These are phyloP conservation scores for Octodon degus DNA, from an alignment of 2,113 vertebrate species.

Conservation along the genomic window DNA sequence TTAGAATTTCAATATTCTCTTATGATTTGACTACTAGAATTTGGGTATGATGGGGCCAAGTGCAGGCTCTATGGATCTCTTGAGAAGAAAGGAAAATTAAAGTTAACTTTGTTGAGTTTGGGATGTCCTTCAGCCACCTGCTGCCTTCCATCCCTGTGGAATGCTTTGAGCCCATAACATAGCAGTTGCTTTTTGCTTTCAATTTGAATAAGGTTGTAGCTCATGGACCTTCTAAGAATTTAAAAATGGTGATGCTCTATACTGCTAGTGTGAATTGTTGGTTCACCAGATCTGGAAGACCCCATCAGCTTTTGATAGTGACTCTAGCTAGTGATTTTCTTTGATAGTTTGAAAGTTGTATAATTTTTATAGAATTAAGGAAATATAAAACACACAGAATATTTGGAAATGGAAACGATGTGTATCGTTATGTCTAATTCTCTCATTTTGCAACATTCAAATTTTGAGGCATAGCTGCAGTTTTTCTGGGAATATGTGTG, in stretches of 20 bases:
- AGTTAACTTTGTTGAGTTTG: not conserved
- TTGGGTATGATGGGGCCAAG: not conserved
- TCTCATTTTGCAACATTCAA: conserved; percentile 10
- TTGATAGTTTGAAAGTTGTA: conserved; percentile 40
- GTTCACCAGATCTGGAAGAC: not conserved
- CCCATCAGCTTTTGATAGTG: not conserved
- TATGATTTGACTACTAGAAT: not conserved
- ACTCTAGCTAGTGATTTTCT: not conserved
- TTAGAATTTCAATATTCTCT: not conserved
- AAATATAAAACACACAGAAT: conserved; percentile 11
- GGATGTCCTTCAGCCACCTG: not conserved
- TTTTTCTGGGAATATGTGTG: not conserved
- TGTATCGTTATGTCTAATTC: not conserved
- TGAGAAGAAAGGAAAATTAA: not conserved
- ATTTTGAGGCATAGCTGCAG: not conserved
- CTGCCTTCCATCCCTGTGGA: not conserved
- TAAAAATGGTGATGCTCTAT: not conserved
- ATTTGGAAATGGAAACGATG: not conserved
- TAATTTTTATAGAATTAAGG: conserved; percentile 52
- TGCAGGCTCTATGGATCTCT: not conserved
- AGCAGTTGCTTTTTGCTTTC: not conserved
- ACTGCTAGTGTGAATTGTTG: not conserved
- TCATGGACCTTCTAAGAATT: not conserved
- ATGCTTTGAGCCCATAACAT: not conserved
- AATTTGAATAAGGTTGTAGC: not conserved